These are phyloP conservation scores for Callyntrura sp. DNA, from an alignment of 2,888 invertebrate genomes.

Conservation along the genomic window DNA sequence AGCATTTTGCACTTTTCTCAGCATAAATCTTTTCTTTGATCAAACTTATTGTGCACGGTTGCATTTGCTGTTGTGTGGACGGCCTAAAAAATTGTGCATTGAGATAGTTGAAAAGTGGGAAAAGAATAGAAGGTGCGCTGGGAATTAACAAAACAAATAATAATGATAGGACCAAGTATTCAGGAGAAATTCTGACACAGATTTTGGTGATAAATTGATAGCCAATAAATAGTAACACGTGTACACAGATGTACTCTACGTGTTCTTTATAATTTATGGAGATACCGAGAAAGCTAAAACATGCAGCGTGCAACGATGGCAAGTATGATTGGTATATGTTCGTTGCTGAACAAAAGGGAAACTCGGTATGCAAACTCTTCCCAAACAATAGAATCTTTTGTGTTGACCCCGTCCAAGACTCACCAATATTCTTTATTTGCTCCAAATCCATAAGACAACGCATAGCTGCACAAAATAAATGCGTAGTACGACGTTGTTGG, in stretches of 20 bases:
- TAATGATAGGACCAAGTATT: not conserved
- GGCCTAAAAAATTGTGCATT: not conserved
- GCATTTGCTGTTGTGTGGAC: not conserved
- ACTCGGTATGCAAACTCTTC: not conserved
- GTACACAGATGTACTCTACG: too few species aligned
- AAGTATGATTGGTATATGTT: not conserved
- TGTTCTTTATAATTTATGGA: too few species aligned
- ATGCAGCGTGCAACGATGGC: too few species aligned
- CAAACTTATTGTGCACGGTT: slow-evolving; percentile 29
- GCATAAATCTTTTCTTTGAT: slow-evolving; percentile 30
- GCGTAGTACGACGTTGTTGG: not conserved
- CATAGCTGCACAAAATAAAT: not conserved
- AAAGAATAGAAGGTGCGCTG: not conserved
- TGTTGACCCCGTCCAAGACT: not conserved
- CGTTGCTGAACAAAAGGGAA: slow-evolving; percentile 5
- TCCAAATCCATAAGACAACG: not conserved
- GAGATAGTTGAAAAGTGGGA: not conserved
- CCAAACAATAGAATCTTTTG: not conserved
- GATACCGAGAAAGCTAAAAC: not conserved
- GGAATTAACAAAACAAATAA: not conserved
- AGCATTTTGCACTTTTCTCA: not conserved
- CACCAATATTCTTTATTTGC: too few species aligned
- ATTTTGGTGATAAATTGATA: slow-evolving; percentile 47
- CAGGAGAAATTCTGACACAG: not conserved
- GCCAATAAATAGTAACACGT: slow-evolving; percentile 45